Base-by-base conservation (phyloP, 2,113 vertebrate species). In the Perccottus glenii region DNA sequence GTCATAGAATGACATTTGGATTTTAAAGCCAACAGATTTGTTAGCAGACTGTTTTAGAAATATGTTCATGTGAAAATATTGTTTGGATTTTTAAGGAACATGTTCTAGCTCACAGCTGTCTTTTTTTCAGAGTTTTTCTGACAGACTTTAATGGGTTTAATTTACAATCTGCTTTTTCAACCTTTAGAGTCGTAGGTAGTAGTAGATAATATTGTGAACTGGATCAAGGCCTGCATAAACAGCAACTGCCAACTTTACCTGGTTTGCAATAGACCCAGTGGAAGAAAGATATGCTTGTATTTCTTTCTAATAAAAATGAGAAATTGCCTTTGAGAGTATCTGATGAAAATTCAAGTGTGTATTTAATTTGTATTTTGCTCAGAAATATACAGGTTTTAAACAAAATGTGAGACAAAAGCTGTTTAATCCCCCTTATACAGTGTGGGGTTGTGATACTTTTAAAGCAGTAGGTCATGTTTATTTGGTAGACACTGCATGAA, bases 1-100 rank as follows among this genome's bases (percentile, higher is more conserved):
- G 46, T 84, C 82, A 87, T 40, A 16, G 0, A 4, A 40, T 59
- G 72, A 70, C 77, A 73, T 84, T 84, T 79, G 51, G 60, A 42
- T 65, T 81, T 64, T 72, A 6, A 57, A 49, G 68, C 36, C 5
- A 52, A 50, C 80, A 70, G 80, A 70, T 83, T 81, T 80, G 57
- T 73, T 9, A 64, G 52, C 78, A 80, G 78, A 50, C 64, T 38
- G 50, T 72, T 73, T 75, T 49, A 56, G 48, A 62, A 70, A 11
- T 73, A 73, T 77, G 75, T 65, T 76, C 52, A 38, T 46, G 70
- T 61, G 63, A 71, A 81, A 73, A 61, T 14, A 58, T 60, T 60
- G 33, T 48, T 6, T n/a, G 12, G 0, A 15, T 40, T 33, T 40
- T 19, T 14, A 11, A 53, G 11, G 40, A n/a, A 44, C 46, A 27